Conservation (phyloP, 2,888 invertebrate genomes). For the Creontiades dilutus region DNA sequence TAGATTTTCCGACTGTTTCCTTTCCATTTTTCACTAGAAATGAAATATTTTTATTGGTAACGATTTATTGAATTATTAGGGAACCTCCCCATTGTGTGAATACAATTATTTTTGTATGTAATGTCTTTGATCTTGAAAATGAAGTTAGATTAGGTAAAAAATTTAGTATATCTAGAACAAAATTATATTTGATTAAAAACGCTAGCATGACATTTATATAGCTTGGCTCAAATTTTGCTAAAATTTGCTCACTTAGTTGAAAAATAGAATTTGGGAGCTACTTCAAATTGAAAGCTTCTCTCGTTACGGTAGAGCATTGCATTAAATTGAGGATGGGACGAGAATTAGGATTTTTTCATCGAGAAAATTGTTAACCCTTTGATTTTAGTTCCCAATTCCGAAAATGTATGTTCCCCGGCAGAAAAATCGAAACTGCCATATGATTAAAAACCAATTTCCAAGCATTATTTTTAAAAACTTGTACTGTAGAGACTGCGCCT, state of each 20-base stretch:
- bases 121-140: conserved; percentile 25
- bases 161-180: too few species aligned
- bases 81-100: background rate
- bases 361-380: too few species aligned
- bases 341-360: too few species aligned
- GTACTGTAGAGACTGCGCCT: too few species aligned
- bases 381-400: too few species aligned
- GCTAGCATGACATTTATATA: background rate
- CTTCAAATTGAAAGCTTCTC: background rate
- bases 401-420: too few species aligned
- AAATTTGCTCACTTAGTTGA: conserved; percentile 17
- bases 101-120: conserved; percentile 5
- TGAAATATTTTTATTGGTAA: conserved; percentile 1
- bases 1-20: background rate
- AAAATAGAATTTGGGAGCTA: background rate
- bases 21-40: background rate
- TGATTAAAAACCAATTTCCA: too few species aligned
- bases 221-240: conserved; percentile 29
- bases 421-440: too few species aligned
- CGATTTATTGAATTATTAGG: background rate
- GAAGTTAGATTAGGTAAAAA: background rate
- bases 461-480: too few species aligned
- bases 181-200: background rate
- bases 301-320: background rate
- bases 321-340: background rate